phyloP scores from a whole-genome alignment of 2,797 vertebrate species.

The Danio tinwini region DNA sequence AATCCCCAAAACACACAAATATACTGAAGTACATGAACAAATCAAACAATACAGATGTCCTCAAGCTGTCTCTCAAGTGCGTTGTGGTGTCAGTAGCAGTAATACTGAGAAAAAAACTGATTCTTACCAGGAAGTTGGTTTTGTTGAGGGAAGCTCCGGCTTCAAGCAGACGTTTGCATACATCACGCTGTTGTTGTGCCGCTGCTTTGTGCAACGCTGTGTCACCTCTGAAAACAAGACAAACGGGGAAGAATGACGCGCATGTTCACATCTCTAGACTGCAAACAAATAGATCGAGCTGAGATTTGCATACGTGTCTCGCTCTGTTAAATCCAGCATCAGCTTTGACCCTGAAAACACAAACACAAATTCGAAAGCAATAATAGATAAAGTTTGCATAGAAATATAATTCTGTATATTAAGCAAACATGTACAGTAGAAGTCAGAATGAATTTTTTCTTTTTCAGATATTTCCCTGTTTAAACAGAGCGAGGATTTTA shows the following conservation, averaged over 20 bases:
- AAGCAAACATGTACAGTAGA: no score
- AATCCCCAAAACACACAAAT: no score
- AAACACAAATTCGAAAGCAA: neutral
- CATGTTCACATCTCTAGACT: neutral
- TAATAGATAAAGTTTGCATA: no score
- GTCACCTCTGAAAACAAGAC: conserved; percentile 82
- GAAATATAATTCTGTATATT: no score
- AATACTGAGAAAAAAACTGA: neutral
- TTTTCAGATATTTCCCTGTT: no score
- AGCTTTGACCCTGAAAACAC: conserved; percentile 85
- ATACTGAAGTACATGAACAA: no score
- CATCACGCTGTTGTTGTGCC: conserved; percentile 82
- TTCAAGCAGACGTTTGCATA: conserved; percentile 90
- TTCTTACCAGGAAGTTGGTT: conserved; percentile 88
- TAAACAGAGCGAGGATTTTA: no score
- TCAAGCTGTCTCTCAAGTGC: neutral
- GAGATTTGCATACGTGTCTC: conserved; percentile 82
- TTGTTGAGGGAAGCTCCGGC: conserved; percentile 90
- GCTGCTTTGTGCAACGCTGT: conserved; percentile 96
- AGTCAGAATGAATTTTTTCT: no score
- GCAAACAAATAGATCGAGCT: conserved; percentile 54
- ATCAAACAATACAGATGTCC: neutral
- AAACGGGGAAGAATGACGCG: neutral
- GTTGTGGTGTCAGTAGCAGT: neutral
- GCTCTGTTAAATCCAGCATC: conserved; percentile 91